These are phyloP conservation scores for Manis crassicaudata DNA, from an alignment of 2,797 vertebrate genomes.

Conservation along the genomic window DNA sequence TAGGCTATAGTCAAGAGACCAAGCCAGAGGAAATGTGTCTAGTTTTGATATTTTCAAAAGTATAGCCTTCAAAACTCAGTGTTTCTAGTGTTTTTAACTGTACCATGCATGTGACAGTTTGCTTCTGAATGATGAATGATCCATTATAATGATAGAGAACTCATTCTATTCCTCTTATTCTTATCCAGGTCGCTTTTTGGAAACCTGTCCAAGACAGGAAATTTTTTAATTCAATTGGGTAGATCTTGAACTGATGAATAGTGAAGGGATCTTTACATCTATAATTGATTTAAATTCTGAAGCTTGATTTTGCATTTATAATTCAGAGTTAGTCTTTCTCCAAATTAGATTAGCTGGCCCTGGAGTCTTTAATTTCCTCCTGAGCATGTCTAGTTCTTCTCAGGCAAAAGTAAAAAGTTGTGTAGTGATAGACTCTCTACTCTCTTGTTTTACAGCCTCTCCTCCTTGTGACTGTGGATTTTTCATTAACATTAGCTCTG, in stretches of 20 bases:
- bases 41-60: not conserved
- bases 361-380: not conserved
- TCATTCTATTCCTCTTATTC: conserved; percentile 34
- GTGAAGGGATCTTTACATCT: conserved; percentile 11
- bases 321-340: conserved; percentile 47
- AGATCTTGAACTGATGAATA: not conserved
- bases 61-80: not conserved
- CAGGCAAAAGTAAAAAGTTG: not conserved
- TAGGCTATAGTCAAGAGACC: not conserved
- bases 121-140: not conserved
- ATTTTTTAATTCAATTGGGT: not conserved
- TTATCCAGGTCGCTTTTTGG: not conserved
- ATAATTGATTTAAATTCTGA: conserved; percentile 58
- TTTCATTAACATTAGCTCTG: not conserved
- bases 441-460: not conserved
- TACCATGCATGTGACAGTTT: not conserved
- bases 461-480: not conserved
- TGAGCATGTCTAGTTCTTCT: not conserved
- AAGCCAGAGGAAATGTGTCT: not conserved
- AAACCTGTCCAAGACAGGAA: not conserved
- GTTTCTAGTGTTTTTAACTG: not conserved
- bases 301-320: not conserved
- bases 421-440: not conserved
- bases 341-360: conserved; percentile 43
- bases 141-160: conserved; percentile 25